Percentiles rank a stretch among this genome's conserved stretches.
These are phyloP conservation scores for Microplitis demolitor DNA, from an alignment of 1,140 invertebrate genomes.

Conservation along the genomic window DNA sequence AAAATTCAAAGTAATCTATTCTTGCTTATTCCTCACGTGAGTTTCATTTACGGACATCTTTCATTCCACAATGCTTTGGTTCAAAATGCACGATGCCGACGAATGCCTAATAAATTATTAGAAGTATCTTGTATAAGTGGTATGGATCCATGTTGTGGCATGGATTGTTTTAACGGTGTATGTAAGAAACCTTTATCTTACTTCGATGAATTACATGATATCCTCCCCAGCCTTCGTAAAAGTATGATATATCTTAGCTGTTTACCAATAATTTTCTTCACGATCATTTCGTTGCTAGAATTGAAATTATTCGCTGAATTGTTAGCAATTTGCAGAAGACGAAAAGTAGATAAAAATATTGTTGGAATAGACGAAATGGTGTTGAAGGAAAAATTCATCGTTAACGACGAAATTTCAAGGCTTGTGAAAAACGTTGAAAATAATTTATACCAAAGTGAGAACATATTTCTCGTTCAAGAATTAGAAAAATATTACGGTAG, in stretches of 20 bases:
- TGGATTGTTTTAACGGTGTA: conserved; percentile 7
- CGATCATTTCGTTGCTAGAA: conserved; percentile 47
- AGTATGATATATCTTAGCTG: conserved; percentile 43
- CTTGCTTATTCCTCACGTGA: conserved; percentile 51
- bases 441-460: conserved; percentile 28
- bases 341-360: conserved; percentile 22
- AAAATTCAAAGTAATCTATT: conserved; percentile 49
- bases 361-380: conserved; percentile 51
- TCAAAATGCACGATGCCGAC: conserved; percentile 51
- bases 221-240: conserved; percentile 43
- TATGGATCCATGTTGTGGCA: conserved; percentile 39
- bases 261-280: conserved; percentile 49
- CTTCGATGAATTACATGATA: conserved; percentile 28
- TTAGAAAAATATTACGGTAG: conserved; percentile 72
- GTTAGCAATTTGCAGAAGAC: conserved; percentile 33
- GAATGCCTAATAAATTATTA: conserved; percentile 42
- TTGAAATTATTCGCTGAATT: conserved; percentile 41
- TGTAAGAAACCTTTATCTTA: conserved; percentile 21
- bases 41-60: conserved; percentile 51
- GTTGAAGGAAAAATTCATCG: conserved; percentile 48
- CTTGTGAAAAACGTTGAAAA: neutral
- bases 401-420: conserved; percentile 47
- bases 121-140: conserved; percentile 35
- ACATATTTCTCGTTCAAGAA: conserved; percentile 56
- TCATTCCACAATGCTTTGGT: conserved; percentile 44